Percentiles rank a stretch among this genome's conserved stretches.
These are phyloP conservation scores for Haemorhous mexicanus DNA, from an alignment of 2,113 vertebrate genomes.

Conservation along the genomic window DNA sequence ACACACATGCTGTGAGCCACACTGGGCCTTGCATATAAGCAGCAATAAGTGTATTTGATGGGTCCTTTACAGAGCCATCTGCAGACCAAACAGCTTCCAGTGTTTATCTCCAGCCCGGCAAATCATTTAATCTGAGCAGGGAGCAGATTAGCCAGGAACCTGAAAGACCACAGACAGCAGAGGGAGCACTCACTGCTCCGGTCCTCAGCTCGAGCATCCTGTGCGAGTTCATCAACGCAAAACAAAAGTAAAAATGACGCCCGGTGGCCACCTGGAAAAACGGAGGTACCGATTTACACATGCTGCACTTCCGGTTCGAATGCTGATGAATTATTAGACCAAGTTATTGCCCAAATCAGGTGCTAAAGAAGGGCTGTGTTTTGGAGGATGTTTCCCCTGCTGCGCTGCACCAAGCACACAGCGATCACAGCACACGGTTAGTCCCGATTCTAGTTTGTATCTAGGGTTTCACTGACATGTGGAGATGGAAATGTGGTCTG, in stretches of 20 bases:
- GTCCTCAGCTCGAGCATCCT: neutral
- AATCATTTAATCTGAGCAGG: neutral
- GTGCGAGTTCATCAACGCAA: neutral
- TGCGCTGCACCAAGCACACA: neutral
- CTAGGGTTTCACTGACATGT: neutral
- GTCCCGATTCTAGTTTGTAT: neutral
- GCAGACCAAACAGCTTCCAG: neutral
- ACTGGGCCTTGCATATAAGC: neutral
- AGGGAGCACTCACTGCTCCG: constrained; percentile 10
- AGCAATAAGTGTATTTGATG: neutral
- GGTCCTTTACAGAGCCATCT: neutral
- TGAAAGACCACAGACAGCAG: neutral
- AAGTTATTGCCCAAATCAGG: neutral
- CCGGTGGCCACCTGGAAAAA: neutral
- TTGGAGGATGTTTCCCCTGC: neutral
- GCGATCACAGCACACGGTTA: fast-evolving
- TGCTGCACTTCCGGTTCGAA: neutral
- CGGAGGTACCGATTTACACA: neutral
- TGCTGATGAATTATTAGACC: neutral
- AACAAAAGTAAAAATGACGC: neutral
- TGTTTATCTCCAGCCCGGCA: neutral
- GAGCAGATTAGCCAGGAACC: neutral
- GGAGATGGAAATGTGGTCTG: neutral
- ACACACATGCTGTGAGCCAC: neutral
- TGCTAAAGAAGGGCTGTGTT: neutral